Percentiles rank a stretch among this genome's conserved stretches.
Conservation (phyloP, 1,140 invertebrate species). For the Aphelinus atriplicis region DNA sequence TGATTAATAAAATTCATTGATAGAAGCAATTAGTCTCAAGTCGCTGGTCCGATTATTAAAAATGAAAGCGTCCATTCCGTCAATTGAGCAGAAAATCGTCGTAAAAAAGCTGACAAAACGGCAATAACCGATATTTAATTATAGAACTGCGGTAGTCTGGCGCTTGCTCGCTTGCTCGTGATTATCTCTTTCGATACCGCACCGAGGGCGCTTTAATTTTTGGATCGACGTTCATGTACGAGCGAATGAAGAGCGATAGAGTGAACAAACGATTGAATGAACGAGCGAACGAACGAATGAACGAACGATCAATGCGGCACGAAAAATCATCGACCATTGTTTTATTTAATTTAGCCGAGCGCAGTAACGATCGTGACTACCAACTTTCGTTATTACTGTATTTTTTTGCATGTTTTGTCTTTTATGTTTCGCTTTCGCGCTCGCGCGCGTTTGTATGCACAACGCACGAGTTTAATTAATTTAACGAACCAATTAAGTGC, state of each 20-base stretch:
- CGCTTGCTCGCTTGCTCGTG: neutral
- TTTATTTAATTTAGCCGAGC: slow-evolving; percentile 30
- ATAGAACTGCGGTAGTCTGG: slow-evolving; percentile 1
- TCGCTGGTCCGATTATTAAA: neutral
- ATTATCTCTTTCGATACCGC: slow-evolving; percentile 7
- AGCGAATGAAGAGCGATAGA: neutral
- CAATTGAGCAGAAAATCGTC: slow-evolving; percentile 38
- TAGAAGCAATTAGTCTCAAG: neutral
- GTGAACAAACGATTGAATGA: neutral
- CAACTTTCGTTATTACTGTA: neutral
- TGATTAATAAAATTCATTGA: neutral
- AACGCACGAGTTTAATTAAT: slow-evolving; percentile 55
- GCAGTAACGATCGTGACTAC: neutral
- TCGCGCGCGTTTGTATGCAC: too few species aligned
- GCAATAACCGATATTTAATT: slow-evolving; percentile 40
- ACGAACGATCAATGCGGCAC: slow-evolving; percentile 18
- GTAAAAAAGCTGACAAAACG: slow-evolving; percentile 28
- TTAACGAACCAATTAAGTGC: slow-evolving; percentile 57
- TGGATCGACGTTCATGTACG: neutral
- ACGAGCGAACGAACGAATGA: neutral
- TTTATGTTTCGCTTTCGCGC: neutral
- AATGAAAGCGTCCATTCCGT: slow-evolving; percentile 17
- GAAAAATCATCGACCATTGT: slow-evolving; percentile 37
- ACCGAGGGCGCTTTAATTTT: slow-evolving; percentile 28
- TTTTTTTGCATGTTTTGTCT: slow-evolving; percentile 8